Conservation (phyloP, 1,140 invertebrate species). For the Musca vetustissima region DNA sequence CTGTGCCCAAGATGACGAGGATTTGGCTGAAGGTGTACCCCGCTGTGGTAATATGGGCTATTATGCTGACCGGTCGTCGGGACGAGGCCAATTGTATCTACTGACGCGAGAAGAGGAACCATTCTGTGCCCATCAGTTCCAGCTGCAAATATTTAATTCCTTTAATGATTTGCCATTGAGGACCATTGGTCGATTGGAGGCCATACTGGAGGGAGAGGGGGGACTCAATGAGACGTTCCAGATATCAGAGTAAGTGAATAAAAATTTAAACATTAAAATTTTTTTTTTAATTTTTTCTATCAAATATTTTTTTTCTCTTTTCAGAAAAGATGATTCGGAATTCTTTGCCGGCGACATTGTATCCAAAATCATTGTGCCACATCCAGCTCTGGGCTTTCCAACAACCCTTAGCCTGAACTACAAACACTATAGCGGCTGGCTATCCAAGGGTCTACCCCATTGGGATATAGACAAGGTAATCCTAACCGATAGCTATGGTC, state of each 20-base stretch:
- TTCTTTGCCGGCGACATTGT: constrained; percentile 70
- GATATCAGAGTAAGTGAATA: constrained; percentile 77
- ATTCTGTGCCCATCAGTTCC: constrained; percentile 89
- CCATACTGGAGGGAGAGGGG: constrained; percentile 78
- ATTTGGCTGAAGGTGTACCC: constrained; percentile 55
- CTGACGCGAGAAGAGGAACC: constrained; percentile 89
- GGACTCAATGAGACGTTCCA: constrained; percentile 86
- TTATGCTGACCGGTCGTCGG: constrained; percentile 80
- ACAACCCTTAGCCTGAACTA: constrained; percentile 75
- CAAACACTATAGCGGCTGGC: constrained; percentile 88
- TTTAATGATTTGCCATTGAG: constrained; percentile 68
- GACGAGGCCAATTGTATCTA: constrained; percentile 80
- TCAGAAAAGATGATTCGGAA: constrained; percentile 77
- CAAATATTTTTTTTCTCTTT: neutral
- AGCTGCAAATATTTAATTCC: constrained; percentile 77
- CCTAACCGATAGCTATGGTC: constrained; percentile 82
- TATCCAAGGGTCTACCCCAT: constrained; percentile 77
- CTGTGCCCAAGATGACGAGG: constrained; percentile 56
- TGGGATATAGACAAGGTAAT: constrained; percentile 82
- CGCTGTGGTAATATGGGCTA: constrained; percentile 92
- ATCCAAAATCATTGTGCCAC: constrained; percentile 81
- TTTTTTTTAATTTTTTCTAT: no score
- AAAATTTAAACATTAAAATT: neutral
- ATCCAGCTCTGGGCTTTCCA: constrained; percentile 77
- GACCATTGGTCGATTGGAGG: constrained; percentile 72